Evolutionary conservation across 2,888 invertebrate species (phyloP).

Genomic region (Dicyrtoma fusca): DNA sequence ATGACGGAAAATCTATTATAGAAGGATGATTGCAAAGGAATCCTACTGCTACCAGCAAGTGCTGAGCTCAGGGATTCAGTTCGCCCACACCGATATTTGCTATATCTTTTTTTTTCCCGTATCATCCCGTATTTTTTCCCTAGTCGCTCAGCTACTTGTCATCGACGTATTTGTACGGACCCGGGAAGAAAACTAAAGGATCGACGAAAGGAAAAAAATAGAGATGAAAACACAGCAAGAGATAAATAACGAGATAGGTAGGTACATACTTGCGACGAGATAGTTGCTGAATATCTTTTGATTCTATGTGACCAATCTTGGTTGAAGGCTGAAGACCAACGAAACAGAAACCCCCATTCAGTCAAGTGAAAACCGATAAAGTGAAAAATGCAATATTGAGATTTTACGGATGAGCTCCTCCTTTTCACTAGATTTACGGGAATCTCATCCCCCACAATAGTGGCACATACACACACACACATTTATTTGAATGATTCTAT

Average conservation of each 20-base stretch:
- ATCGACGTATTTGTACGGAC: no score
- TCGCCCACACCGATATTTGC: no score
- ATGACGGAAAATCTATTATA: no score
- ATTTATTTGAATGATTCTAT: constrained; percentile 30
- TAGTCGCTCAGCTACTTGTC: not conserved
- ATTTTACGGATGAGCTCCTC: constrained; percentile 38
- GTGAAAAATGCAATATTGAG: constrained; percentile 41
- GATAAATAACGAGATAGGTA: not conserved
- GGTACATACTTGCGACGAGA: constrained; percentile 14
- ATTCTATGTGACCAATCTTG: constrained; percentile 26
- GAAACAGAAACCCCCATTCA: constrained; percentile 34
- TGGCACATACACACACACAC: not conserved
- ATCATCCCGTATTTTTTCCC: not conserved
- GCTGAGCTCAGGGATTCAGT: no score
- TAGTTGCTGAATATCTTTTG: constrained; percentile 32
- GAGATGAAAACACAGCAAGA: constrained; percentile 3
- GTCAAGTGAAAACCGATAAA: constrained; percentile 38
- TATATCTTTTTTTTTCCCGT: not conserved
- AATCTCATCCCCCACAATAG: constrained; percentile 35
- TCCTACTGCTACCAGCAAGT: no score
- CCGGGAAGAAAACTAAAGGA: not conserved
- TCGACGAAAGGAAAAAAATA: not conserved
- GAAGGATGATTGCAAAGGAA: no score
- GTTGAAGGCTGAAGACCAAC: constrained; percentile 24
- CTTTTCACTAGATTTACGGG: constrained; percentile 37